Conservation (phyloP, 2,888 invertebrate genomes). For the Phymatocera aterrima region DNA sequence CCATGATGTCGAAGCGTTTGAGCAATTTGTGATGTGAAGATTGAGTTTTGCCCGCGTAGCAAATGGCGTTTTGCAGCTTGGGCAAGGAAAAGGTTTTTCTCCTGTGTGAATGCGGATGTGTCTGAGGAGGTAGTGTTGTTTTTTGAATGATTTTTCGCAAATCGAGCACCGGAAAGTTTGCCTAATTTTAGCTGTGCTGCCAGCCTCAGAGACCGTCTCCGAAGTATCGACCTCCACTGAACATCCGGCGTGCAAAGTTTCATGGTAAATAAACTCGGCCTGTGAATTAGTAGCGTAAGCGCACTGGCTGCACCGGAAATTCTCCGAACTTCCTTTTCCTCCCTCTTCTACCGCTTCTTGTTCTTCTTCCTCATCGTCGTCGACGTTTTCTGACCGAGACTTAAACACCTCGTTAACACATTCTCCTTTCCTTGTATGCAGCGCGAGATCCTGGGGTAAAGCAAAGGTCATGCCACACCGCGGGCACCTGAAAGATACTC, state of each 20-base stretch:
- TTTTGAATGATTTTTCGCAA: constrained; percentile 81
- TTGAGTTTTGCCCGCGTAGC: constrained; percentile 81
- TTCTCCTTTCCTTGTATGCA: constrained; percentile 81
- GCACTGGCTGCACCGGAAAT: constrained; percentile 80
- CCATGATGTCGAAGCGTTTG: constrained; percentile 25
- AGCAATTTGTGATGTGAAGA: constrained; percentile 75
- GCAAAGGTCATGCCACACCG: constrained; percentile 84
- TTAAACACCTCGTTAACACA: constrained; percentile 68
- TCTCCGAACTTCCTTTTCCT: constrained; percentile 65
- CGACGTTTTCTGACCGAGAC: constrained; percentile 20
- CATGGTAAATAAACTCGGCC: constrained; percentile 85
- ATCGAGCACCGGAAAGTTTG: constrained; percentile 81
- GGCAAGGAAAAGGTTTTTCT: constrained; percentile 83
- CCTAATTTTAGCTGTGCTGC: constrained; percentile 62
- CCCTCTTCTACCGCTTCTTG: constrained; percentile 46
- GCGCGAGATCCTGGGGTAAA: constrained; percentile 84
- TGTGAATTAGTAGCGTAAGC: constrained; percentile 80
- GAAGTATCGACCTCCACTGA: constrained; percentile 69
- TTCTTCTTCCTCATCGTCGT: constrained; percentile 12
- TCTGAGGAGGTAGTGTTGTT: constrained; percentile 79
- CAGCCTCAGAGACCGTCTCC: constrained; percentile 64
- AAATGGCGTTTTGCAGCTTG: constrained; percentile 80
- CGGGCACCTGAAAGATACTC: constrained; percentile 79
- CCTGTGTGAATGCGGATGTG: constrained; percentile 86
- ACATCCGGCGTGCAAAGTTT: constrained; percentile 79